Conservation (phyloP, 2,888 invertebrate species). For the Patella pellucida region DNA sequence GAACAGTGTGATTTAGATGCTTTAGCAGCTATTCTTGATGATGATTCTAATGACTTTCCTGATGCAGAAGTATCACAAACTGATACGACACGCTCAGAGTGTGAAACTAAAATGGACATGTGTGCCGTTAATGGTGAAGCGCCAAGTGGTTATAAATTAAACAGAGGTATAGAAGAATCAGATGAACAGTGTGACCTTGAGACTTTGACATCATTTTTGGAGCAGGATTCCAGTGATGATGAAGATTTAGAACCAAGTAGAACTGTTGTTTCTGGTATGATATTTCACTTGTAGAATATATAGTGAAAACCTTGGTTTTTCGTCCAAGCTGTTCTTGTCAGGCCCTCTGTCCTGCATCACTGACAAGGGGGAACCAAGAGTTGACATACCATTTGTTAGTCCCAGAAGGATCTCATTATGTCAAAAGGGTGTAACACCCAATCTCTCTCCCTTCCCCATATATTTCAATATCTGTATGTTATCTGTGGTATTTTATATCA, state of each 20-base stretch:
- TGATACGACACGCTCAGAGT: too few species aligned
- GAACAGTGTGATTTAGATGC: constrained; percentile 39
- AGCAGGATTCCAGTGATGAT: constrained; percentile 41
- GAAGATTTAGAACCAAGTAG: neutral
- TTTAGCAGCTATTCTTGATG: constrained; percentile 36
- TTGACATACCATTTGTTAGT: too few species aligned
- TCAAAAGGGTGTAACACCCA: too few species aligned
- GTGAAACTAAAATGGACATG: neutral
- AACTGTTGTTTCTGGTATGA: neutral
- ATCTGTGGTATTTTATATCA: too few species aligned
- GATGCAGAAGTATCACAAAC: neutral
- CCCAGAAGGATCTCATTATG: too few species aligned
- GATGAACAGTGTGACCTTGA: constrained; percentile 33
- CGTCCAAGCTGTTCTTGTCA: too few species aligned
- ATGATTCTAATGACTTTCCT: constrained; percentile 24
- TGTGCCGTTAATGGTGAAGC: neutral
- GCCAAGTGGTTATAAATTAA: neutral
- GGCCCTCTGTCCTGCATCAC: too few species aligned
- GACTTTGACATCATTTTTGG: constrained; percentile 44
- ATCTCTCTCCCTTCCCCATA: too few species aligned
- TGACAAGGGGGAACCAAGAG: too few species aligned
- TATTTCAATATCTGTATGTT: too few species aligned
- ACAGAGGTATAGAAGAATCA: neutral
- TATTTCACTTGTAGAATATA: too few species aligned
- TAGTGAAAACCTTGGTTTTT: too few species aligned